Base-by-base conservation (phyloP, 2,888 invertebrate species). In the Erynnis tages region DNA sequence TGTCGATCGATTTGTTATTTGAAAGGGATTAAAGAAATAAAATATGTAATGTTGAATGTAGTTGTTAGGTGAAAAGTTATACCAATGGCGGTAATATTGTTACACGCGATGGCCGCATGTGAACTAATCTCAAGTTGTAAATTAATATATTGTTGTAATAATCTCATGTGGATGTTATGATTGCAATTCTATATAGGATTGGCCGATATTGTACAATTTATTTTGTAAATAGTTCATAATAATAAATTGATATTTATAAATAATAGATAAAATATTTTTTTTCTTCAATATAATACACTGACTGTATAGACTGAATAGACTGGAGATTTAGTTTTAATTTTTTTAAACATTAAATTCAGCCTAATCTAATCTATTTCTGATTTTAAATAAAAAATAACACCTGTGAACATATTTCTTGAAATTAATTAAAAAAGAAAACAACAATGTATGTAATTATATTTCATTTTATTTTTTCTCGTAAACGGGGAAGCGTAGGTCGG, bases 401-500 rank as follows among this genome's bases (percentile, higher is more conserved):
- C n/a, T n/a, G n/a, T n/a, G n/a, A n/a, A n/a, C n/a, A n/a, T n/a
- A n/a, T n/a, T n/a, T n/a, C n/a, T n/a, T n/a, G n/a, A n/a, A n/a
- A n/a, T n/a, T n/a, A n/a, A n/a, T n/a, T n/a, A n/a, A 4, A 4
- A 25, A 25, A 25, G 25, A 2, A 25, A 25, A 25, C 8, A n/a
- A n/a, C n/a, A n/a, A n/a, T n/a, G n/a, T n/a, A 21, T 25, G 8
- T 7, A 25, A 7, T 25, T 7, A 25, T 2, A 25, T 29, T 34
- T 34, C 3, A 3, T 21, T 3, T 34, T 7, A 34, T 11, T 19
- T n/a, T 10, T 43, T 30, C 0, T 13, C 11, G 11, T 43, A 30
- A 5, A 19, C 1, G 8, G 91, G 91, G 69, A 91, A 92, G 49
- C 61, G 65, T 6, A 92, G 67, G 64, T 91, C 90, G 1, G 86